A percentile compares a stretch with the other conserved stretches of the same genome.
phyloP scores from a whole-genome alignment of 2,888 invertebrate species.

The Marronus borbonicus region DNA sequence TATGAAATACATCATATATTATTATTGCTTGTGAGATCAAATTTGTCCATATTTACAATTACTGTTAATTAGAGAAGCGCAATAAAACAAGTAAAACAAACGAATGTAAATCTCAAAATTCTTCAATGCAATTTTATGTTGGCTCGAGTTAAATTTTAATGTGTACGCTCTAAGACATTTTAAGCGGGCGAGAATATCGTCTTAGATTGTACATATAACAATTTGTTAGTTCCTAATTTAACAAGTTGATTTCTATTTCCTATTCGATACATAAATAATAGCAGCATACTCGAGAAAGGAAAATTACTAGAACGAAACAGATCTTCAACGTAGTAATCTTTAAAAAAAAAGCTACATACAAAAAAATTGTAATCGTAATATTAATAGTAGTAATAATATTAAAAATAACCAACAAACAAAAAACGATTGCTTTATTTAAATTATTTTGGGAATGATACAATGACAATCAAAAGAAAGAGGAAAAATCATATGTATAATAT shows the following conservation, averaged over 20 bases:
- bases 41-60: slow-evolving; percentile 35
- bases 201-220: neutral
- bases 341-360: neutral
- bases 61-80: no score
- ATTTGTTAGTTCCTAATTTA: slow-evolving; percentile 10
- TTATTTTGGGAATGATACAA: slow-evolving; percentile 42
- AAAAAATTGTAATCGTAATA: slow-evolving; percentile 12
- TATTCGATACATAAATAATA: slow-evolving; percentile 7
- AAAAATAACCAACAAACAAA: slow-evolving; percentile 44
- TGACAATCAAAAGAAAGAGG: slow-evolving; percentile 25
- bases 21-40: slow-evolving; percentile 37
- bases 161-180: no score
- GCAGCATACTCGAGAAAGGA: neutral
- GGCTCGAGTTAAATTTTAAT: no score
- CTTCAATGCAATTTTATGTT: neutral
- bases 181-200: neutral
- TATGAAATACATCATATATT: neutral
- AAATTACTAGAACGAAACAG: neutral
- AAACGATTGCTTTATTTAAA: slow-evolving; percentile 27
- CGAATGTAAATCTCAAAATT: neutral
- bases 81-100: neutral
- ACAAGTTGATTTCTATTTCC: neutral
- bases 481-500: slow-evolving; percentile 18
- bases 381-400: slow-evolving; percentile 13
- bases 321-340: slow-evolving; percentile 6